Evolutionary conservation across 2,113 vertebrate species (phyloP).

Genomic region (Carlito syrichta): DNA sequence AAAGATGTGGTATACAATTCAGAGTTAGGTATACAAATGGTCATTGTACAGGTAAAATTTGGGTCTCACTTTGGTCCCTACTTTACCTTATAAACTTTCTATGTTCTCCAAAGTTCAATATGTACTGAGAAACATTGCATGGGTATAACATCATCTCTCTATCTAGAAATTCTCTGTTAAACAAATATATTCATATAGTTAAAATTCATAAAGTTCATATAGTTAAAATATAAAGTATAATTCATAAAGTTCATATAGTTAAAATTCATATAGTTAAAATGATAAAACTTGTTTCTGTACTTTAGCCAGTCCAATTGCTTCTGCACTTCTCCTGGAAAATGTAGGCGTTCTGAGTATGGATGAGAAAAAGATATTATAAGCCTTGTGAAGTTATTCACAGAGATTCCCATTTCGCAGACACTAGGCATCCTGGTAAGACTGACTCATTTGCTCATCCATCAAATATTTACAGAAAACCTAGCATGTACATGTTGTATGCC

Average conservation of each 20-base stretch:
- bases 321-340: not conserved
- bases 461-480: not conserved
- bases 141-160: not conserved
- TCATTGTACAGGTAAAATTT: too few species aligned
- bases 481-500: not conserved
- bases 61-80: too few species aligned
- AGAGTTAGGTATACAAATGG: too few species aligned
- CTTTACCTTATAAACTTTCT: too few species aligned
- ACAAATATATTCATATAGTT: not conserved
- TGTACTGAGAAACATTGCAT: not conserved
- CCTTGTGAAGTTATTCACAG: not conserved
- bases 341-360: not conserved
- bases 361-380: too few species aligned
- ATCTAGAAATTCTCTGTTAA: not conserved
- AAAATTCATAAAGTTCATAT: too few species aligned
- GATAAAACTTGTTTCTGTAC: not conserved
- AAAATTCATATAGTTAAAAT: not conserved
- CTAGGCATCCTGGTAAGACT: not conserved
- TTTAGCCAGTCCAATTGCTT: not conserved
- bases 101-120: not conserved
- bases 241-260: too few species aligned
- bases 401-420: not conserved
- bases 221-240: not conserved
- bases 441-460: not conserved
- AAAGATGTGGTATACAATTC: too few species aligned